A percentile compares a stretch with the other conserved stretches of the same genome.
phyloP scores from a whole-genome alignment of 1,140 invertebrate genomes.

The Telenomus remus region DNA sequence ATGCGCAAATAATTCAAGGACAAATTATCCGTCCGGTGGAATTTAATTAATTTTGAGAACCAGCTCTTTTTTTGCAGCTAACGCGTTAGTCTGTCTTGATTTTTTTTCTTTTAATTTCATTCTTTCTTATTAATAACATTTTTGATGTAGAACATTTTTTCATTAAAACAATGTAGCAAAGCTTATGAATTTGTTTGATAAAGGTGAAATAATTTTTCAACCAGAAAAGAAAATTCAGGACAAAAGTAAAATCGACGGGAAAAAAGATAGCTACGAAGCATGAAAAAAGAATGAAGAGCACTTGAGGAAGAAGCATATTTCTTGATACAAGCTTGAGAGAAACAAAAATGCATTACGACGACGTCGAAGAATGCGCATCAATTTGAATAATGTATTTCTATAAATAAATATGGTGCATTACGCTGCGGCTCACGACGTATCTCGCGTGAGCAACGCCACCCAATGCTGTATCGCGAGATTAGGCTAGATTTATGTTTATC shows the following conservation, averaged over 20 bases:
- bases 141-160: too few relatives aligned
- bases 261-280: not conserved
- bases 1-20: constrained; percentile 38
- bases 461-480: constrained; percentile 35
- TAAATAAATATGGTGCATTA: constrained; percentile 50
- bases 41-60: too few relatives aligned
- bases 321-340: constrained; percentile 8
- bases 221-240: too few relatives aligned
- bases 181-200: too few relatives aligned
- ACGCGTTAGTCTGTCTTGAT: not conserved
- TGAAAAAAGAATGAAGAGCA: constrained; percentile 4
- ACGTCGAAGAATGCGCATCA: constrained; percentile 23
- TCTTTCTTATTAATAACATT: too few relatives aligned
- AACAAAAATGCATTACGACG: constrained; percentile 10
- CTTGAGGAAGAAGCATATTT: not conserved
- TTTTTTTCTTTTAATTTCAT: not conserved
- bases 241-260: not conserved
- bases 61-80: constrained; percentile 42
- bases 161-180: too few relatives aligned
- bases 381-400: constrained; percentile 39
- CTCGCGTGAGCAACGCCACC: constrained; percentile 2
- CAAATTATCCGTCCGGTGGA: constrained; percentile 34
- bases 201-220: too few relatives aligned
- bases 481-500: constrained; percentile 55
- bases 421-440: constrained; percentile 2